phyloP scores from a whole-genome alignment of 2,113 vertebrate species.

The Tragelaphus strepsiceros region DNA sequence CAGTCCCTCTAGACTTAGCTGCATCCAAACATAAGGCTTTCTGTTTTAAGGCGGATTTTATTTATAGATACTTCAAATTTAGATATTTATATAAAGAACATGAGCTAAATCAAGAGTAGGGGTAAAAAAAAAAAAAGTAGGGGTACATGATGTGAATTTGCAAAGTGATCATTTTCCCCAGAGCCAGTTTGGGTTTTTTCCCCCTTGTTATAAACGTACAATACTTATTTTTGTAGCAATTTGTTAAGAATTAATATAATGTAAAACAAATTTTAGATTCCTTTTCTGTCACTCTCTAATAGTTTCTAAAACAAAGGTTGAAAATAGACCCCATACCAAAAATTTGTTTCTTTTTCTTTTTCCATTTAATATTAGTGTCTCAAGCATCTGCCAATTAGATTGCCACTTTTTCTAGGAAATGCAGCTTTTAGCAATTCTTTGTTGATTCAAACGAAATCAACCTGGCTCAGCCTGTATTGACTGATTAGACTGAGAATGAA shows the following conservation, averaged over 20 bases:
- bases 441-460: slow-evolving; percentile 45
- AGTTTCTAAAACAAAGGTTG: not conserved
- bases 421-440: slow-evolving; percentile 1
- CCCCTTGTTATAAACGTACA: not conserved
- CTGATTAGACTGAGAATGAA: slow-evolving; percentile 1
- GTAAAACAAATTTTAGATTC: not conserved
- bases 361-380: not conserved
- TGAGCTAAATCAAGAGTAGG: not conserved
- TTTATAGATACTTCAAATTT: not conserved
- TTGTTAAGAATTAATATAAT: not conserved
- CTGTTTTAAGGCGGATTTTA: not conserved
- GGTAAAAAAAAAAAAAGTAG: not conserved
- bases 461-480: not conserved
- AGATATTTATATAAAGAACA: not conserved
- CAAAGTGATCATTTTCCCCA: not conserved
- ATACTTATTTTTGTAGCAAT: not conserved
- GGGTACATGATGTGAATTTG: not conserved
- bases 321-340: not conserved
- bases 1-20: not conserved
- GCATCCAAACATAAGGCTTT: not conserved
- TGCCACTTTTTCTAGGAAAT: slow-evolving; percentile 7
- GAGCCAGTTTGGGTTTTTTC: not conserved
- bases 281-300: not conserved
- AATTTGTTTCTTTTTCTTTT: not conserved
- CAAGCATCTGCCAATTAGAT: not conserved